phyloP scores from a whole-genome alignment of 2,113 vertebrate species.

The Corythornis cristatus region DNA sequence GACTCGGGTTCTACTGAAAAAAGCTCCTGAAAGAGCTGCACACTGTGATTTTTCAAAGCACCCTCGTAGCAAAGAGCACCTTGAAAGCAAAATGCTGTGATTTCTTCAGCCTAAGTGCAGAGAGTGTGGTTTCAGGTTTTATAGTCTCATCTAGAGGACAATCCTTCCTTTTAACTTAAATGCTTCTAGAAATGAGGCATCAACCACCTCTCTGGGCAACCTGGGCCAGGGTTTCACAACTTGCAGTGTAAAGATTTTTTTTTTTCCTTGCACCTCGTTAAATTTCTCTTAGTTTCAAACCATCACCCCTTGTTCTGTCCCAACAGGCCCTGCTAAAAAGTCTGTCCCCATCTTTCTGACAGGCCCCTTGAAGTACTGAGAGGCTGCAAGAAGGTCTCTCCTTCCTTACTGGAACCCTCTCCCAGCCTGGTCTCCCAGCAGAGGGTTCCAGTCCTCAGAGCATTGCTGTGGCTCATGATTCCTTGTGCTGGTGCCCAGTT shows the following conservation, averaged over 20 bases:
- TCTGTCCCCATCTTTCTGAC: background rate
- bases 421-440: background rate
- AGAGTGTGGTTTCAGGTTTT: background rate
- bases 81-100: background rate
- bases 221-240: background rate
- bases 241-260: background rate
- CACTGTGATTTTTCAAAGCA: background rate
- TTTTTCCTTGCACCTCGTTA: background rate
- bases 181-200: background rate
- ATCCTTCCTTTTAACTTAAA: accelerated
- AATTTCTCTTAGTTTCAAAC: background rate
- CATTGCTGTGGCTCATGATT: background rate
- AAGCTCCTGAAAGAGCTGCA: background rate
- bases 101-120: accelerated
- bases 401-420: no score
- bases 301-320: background rate
- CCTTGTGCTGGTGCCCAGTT: background rate
- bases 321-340: background rate
- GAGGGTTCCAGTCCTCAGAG: background rate
- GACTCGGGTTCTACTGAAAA: background rate
- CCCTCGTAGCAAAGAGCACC: background rate
- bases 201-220: background rate
- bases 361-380: background rate
- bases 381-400: background rate
- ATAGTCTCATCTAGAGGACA: background rate